Percentiles rank a stretch among this genome's conserved stretches.
Evolutionary conservation across 2,888 invertebrate species (phyloP).

Genomic region (Mythimna vitellina): DNA sequence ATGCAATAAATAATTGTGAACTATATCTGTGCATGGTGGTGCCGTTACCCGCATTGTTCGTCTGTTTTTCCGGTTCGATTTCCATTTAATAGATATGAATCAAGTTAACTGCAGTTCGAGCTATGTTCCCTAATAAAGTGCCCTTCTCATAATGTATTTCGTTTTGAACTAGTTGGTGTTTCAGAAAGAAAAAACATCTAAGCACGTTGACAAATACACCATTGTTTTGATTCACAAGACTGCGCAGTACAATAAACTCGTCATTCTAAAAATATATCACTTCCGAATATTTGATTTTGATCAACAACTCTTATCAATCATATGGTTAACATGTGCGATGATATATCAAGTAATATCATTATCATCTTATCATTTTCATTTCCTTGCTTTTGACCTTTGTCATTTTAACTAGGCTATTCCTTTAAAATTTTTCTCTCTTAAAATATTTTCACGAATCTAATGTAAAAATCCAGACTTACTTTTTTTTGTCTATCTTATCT

Average conservation of each 20-base stretch:
- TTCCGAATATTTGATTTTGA: not conserved
- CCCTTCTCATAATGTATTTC: not conserved
- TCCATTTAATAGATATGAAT: constrained; percentile 58
- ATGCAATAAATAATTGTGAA: constrained; percentile 54
- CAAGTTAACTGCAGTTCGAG: constrained; percentile 46
- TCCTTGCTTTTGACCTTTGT: not conserved
- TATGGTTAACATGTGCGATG: constrained; percentile 7
- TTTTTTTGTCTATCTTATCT: not conserved
- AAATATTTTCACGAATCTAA: not conserved
- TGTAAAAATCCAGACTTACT: not conserved
- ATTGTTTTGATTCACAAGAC: not conserved
- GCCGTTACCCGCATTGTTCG: constrained; percentile 63
- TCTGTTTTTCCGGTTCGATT: constrained; percentile 57
- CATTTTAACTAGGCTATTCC: too few relatives aligned
- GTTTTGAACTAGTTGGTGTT: not conserved
- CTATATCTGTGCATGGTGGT: constrained; percentile 48
- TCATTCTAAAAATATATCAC: constrained; percentile 9
- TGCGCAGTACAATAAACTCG: not conserved
- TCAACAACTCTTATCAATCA: constrained; percentile 37
- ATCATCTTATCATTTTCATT: not conserved
- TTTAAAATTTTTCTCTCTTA: not conserved
- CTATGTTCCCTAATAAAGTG: constrained; percentile 27
- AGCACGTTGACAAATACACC: not conserved
- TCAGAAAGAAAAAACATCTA: not conserved
- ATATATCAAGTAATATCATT: constrained; percentile 1